Evolutionary conservation across 2,113 vertebrate genomes (phyloP).

Genomic region (Paramisgurnus dabryanus): DNA sequence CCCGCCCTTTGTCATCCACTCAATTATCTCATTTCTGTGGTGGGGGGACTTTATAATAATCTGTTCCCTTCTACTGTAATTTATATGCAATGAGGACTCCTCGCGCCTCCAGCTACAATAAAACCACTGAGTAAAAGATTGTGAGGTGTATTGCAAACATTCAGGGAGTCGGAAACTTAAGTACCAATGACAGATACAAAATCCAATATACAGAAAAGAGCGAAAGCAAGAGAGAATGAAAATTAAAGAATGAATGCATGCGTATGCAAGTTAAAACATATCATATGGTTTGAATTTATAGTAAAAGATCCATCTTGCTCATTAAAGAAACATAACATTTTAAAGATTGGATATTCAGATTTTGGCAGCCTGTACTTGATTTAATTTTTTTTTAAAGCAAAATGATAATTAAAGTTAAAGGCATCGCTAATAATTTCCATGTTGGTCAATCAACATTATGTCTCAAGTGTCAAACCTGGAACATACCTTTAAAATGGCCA

Average conservation of each 20-base stretch:
- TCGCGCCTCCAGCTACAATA: constrained; percentile 67
- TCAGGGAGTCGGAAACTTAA: constrained; percentile 69
- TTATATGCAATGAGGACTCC: constrained; percentile 74
- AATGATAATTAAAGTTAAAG: no score
- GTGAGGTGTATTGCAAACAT: constrained; percentile 66
- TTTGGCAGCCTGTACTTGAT: no score
- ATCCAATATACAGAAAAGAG: not conserved
- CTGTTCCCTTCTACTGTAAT: constrained; percentile 73
- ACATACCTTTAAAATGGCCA: not conserved
- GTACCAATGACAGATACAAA: constrained; percentile 50
- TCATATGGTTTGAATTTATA: not conserved
- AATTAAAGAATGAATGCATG: not conserved
- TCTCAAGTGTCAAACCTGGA: not conserved
- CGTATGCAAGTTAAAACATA: not conserved
- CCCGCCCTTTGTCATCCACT: constrained; percentile 74
- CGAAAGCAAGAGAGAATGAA: not conserved
- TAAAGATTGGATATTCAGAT: no score
- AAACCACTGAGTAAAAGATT: constrained; percentile 48
- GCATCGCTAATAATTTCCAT: no score
- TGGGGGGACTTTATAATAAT: constrained; percentile 69
- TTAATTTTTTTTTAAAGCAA: no score
- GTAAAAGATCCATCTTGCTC: not conserved
- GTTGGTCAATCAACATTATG: no score
- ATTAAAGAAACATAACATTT: not conserved
- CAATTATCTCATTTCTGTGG: constrained; percentile 78